Percentiles rank a stretch among this genome's conserved stretches.
phyloP scores from a whole-genome alignment of 2,888 invertebrate genomes.

The Drosophila rubida region DNA sequence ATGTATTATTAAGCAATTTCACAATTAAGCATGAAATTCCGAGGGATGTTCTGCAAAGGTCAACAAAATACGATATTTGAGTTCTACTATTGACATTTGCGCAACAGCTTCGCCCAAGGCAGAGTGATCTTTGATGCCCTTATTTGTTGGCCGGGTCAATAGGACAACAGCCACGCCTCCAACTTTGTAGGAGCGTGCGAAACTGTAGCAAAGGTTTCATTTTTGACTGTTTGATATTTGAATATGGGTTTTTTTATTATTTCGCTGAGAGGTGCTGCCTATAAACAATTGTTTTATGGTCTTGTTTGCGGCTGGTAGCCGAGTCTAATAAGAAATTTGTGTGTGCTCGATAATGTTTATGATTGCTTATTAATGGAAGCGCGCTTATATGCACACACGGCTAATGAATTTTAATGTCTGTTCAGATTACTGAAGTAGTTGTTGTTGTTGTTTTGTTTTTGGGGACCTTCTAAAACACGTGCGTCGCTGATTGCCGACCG shows the following conservation, averaged over 20 bases:
- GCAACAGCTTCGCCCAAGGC: not conserved
- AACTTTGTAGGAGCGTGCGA: slow-evolving; percentile 47
- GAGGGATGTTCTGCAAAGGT: slow-evolving; percentile 3
- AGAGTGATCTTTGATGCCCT: slow-evolving; percentile 14
- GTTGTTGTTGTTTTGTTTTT: not conserved
- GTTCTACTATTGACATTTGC: slow-evolving; percentile 12
- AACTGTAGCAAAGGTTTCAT: slow-evolving; percentile 23
- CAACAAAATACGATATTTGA: not conserved
- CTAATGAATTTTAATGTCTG: slow-evolving; percentile 76
- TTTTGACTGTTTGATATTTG: slow-evolving; percentile 19
- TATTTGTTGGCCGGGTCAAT: slow-evolving; percentile 23
- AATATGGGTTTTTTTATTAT: not conserved
- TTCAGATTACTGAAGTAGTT: slow-evolving; percentile 26
- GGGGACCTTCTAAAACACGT: slow-evolving; percentile 38
- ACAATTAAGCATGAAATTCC: slow-evolving; percentile 38
- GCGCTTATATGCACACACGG: slow-evolving; percentile 31
- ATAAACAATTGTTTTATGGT: slow-evolving; percentile 8
- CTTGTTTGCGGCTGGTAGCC: slow-evolving; percentile 35
- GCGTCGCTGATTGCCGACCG: slow-evolving; percentile 33
- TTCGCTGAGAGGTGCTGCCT: slow-evolving; percentile 8
- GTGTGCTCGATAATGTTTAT: slow-evolving; percentile 20
- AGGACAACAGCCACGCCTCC: slow-evolving; percentile 29
- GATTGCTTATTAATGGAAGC: slow-evolving; percentile 65
- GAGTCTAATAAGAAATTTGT: slow-evolving; percentile 15
- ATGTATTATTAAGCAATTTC: slow-evolving; percentile 71